Conservation (phyloP, 2,797 vertebrate genomes). For the Anguilla anguilla region DNA sequence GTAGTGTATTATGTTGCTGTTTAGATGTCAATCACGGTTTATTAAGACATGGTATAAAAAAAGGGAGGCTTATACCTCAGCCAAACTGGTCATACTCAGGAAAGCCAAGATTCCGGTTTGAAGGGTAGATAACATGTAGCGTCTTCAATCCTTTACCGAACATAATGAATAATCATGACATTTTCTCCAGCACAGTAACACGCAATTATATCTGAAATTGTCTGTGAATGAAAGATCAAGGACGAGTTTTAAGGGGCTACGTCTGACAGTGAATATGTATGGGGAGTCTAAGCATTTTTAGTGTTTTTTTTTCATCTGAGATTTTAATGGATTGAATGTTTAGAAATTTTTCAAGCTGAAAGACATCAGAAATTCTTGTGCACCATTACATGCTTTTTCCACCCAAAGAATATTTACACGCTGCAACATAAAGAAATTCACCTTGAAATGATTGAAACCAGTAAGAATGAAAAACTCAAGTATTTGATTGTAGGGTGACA, state of each 20-base stretch:
- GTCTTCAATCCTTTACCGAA: neutral
- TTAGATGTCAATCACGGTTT: neutral
- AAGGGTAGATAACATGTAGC: too few species aligned
- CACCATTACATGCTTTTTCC: constrained; percentile 3
- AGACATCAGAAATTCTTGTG: constrained; percentile 15
- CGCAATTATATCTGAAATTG: neutral
- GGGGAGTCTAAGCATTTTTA: neutral
- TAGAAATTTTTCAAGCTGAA: constrained; percentile 11
- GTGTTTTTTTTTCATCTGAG: neutral
- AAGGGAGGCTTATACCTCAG: neutral
- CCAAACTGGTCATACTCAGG: neutral
- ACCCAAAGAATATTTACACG: neutral
- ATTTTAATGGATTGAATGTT: neutral
- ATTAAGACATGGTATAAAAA: neutral
- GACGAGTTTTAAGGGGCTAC: neutral
- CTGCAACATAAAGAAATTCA: neutral
- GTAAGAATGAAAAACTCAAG: neutral
- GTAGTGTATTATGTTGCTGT: neutral
- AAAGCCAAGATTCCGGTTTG: neutral
- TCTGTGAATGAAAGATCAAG: neutral
- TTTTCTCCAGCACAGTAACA: neutral
- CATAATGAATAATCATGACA: neutral
- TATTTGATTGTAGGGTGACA: neutral
- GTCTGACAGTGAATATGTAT: neutral
- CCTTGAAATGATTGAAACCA: neutral